These are phyloP conservation scores for Schmidtea mediterranea DNA, from an alignment of 1,140 invertebrate genomes.

Conservation along the genomic window DNA sequence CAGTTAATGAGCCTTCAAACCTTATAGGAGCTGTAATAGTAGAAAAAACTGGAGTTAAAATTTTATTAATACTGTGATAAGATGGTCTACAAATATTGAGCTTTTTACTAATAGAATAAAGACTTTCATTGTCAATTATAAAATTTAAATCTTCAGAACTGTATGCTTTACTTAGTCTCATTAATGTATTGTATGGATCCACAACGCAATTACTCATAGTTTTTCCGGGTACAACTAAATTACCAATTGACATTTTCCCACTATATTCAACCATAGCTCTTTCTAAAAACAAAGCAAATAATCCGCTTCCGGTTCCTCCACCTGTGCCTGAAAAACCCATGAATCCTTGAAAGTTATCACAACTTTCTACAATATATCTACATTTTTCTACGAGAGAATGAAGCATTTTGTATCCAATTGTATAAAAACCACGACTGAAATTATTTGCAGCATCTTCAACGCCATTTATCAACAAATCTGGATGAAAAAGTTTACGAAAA, in stretches of 20 bases:
- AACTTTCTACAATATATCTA: slow-evolving; percentile 10
- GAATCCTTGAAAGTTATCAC: background rate
- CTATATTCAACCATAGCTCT: too few relatives aligned
- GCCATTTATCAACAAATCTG: background rate
- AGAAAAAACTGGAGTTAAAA: slow-evolving; percentile 7
- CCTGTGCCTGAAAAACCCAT: background rate
- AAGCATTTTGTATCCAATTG: background rate
- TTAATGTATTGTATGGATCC: slow-evolving; percentile 12
- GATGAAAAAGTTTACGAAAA: background rate
- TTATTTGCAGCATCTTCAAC: background rate
- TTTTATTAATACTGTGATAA: slow-evolving; percentile 41
- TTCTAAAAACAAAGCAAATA: background rate
- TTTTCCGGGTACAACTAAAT: slow-evolving; percentile 47
- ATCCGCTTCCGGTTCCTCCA: background rate
- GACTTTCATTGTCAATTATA: background rate
- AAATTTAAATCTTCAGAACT: background rate
- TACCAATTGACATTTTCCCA: too few relatives aligned
- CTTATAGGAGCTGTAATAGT: slow-evolving; percentile 5
- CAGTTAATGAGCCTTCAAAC: background rate
- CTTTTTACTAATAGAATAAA: background rate
- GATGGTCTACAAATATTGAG: slow-evolving; percentile 35
- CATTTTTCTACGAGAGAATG: background rate
- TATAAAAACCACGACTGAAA: background rate
- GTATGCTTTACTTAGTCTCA: slow-evolving; percentile 6
- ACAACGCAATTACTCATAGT: slow-evolving; percentile 33